Evolutionary conservation across 2,888 invertebrate genomes (phyloP).

Genomic region (Drosophila recens): DNA sequence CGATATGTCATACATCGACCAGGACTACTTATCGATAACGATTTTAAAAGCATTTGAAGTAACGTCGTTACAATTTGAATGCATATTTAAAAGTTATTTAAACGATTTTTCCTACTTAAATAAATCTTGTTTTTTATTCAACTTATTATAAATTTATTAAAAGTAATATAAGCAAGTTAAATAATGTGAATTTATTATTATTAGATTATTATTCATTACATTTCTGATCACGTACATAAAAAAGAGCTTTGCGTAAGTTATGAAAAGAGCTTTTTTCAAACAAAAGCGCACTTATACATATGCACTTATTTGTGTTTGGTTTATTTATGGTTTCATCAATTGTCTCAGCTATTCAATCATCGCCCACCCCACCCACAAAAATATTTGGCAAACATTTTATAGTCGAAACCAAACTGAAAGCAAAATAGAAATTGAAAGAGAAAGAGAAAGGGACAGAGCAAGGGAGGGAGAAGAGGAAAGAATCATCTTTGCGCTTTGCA

Average conservation of each 20-base stretch:
- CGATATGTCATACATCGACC: too few species aligned
- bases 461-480: not conserved
- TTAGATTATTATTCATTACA: not conserved
- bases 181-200: too few species aligned
- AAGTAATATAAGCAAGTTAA: too few species aligned
- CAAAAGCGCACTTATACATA: slow-evolving; percentile 12
- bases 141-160: too few species aligned
- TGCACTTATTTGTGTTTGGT: not conserved
- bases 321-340: slow-evolving; percentile 13
- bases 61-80: too few species aligned
- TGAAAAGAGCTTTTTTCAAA: slow-evolving; percentile 10
- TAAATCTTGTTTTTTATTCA: too few species aligned
- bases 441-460: not conserved
- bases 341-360: slow-evolving; percentile 11
- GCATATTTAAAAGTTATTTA: too few species aligned
- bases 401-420: slow-evolving; percentile 22
- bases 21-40: too few species aligned
- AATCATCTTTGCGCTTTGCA: slow-evolving; percentile 8
- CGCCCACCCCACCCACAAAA: slow-evolving; percentile 8
- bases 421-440: not conserved
- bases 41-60: too few species aligned
- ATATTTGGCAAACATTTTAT: slow-evolving; percentile 70
- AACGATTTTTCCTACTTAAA: too few species aligned
- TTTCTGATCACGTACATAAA: slow-evolving; percentile 30
- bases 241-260: slow-evolving; percentile 7